Evolutionary conservation across 2,888 invertebrate genomes (phyloP).

Genomic region (Camponotus fellah): DNA sequence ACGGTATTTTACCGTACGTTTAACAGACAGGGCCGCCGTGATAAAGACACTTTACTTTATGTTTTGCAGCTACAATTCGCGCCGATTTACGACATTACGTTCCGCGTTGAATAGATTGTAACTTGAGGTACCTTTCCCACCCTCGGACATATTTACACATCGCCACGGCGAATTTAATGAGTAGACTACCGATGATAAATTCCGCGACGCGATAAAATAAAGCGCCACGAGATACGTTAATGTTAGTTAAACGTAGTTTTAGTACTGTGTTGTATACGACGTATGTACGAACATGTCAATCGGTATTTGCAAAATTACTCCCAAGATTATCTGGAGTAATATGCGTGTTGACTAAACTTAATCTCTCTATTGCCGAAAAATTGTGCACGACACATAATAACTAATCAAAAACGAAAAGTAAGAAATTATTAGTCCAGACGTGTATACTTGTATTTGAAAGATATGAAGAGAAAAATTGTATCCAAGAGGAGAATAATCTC

Average conservation of each 20-base stretch:
- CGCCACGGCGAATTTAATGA: conserved; percentile 50
- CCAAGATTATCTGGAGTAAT: not conserved
- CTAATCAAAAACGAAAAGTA: not conserved
- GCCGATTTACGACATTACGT: conserved; percentile 55
- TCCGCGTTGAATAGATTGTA: conserved; percentile 50
- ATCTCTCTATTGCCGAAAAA: not conserved
- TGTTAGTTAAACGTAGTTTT: conserved; percentile 45
- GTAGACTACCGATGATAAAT: conserved; percentile 52
- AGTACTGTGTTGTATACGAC: not conserved
- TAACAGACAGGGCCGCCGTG: conserved; percentile 29
- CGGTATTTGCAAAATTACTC: conserved; percentile 37
- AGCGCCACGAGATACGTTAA: conserved; percentile 47
- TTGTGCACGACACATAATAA: not conserved
- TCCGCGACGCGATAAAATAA: conserved; percentile 52
- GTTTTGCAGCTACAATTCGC: conserved; percentile 25
- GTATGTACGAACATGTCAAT: conserved; percentile 41
- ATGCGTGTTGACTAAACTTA: not conserved
- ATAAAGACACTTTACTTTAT: conserved; percentile 55
- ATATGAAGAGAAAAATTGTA: not conserved
- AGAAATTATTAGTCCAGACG: not conserved
- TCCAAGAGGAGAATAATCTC: not conserved
- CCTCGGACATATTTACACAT: conserved; percentile 53
- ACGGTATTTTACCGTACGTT: conserved; percentile 44
- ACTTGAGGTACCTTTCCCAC: conserved; percentile 31
- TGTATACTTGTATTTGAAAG: not conserved